Conservation (phyloP, 2,113 vertebrate species). For the Rhadina sibilatrix region DNA sequence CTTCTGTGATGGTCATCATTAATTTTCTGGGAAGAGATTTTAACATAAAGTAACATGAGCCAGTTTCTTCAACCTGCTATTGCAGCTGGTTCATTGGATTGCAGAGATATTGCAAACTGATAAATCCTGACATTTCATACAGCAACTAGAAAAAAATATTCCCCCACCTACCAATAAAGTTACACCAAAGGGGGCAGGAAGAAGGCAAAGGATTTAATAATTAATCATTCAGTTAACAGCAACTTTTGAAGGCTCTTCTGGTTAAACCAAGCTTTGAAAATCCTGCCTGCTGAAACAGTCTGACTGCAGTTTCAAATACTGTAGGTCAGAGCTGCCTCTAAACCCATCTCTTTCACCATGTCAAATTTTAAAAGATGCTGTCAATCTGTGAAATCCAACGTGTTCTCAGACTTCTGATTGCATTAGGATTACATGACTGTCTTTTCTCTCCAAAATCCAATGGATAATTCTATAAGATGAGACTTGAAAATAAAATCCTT, state of each 20-base stretch:
- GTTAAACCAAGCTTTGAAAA: not conserved
- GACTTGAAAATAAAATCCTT: slow-evolving; percentile 13
- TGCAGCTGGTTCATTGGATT: not conserved
- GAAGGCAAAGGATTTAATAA: not conserved
- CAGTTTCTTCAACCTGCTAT: not conserved
- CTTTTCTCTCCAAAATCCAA: slow-evolving; percentile 13
- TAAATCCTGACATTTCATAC: not conserved
- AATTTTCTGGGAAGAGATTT: not conserved
- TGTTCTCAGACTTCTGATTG: slow-evolving; percentile 47
- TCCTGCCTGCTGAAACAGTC: not conserved
- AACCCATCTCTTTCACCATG: not conserved
- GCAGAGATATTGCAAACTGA: not conserved
- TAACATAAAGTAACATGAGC: rapidly evolving
- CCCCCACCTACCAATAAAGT: not conserved
- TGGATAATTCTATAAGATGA: not conserved
- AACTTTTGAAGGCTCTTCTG: not conserved
- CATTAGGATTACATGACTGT: slow-evolving; percentile 10
- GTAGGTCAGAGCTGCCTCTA: not conserved
- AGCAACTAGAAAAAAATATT: not conserved
- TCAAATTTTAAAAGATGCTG: slow-evolving; percentile 46
- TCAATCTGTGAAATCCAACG: not conserved
- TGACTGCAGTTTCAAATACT: not conserved
- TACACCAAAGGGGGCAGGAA: not conserved
- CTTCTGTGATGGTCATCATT: not conserved
- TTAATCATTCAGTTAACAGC: not conserved